phyloP scores from a whole-genome alignment of 1,140 invertebrate genomes.

The Aporrectodea caliginosa region DNA sequence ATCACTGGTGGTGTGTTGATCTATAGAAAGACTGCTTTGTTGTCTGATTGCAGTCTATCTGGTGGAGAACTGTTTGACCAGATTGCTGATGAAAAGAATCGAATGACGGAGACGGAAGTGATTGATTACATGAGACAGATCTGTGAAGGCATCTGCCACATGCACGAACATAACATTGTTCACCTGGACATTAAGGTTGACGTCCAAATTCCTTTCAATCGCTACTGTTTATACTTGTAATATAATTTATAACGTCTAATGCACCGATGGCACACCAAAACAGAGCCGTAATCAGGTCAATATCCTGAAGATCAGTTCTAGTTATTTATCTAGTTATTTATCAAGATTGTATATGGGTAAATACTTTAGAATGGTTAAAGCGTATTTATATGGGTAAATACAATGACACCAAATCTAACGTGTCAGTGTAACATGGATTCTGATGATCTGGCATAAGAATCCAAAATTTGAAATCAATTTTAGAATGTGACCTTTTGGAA shows the following conservation, averaged over 20 bases:
- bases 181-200: constrained; percentile 73
- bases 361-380: too few relatives aligned
- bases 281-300: too few relatives aligned
- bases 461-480: too few relatives aligned
- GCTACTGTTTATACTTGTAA: constrained; percentile 28
- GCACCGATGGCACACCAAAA: too few relatives aligned
- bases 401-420: too few relatives aligned
- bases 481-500: too few relatives aligned
- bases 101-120: constrained; percentile 97
- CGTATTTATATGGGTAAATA: too few relatives aligned
- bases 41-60: constrained; percentile 68
- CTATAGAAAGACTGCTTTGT: neutral
- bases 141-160: constrained; percentile 94
- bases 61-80: constrained; percentile 97
- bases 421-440: too few relatives aligned
- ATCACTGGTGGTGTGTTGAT: neutral
- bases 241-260: neutral
- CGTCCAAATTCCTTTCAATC: neutral
- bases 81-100: constrained; percentile 94
- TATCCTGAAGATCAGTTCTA: neutral
- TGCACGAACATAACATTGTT: constrained; percentile 99
- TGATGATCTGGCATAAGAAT: too few relatives aligned
- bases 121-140: constrained; percentile 99
- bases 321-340: too few relatives aligned
- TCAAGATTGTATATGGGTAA: too few relatives aligned